Evolutionary conservation across 2,113 vertebrate genomes (phyloP).

Genomic region (Triplophysa dalaica): DNA sequence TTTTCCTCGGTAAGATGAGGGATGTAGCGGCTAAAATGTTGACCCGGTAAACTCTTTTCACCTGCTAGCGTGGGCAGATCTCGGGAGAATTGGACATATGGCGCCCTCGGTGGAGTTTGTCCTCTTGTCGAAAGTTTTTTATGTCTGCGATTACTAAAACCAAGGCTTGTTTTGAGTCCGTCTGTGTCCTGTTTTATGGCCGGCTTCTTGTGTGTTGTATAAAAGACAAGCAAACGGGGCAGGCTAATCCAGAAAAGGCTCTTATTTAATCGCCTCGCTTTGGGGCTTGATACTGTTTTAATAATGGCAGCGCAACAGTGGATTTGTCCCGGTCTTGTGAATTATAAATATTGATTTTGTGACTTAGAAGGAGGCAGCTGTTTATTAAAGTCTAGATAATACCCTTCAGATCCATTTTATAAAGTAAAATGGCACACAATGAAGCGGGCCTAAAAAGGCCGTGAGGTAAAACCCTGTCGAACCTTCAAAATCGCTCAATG

Average conservation of each 20-base stretch:
- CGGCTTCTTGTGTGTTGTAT: constrained; percentile 63
- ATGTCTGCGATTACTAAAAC: constrained; percentile 69
- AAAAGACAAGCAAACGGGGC: constrained; percentile 51
- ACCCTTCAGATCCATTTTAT: constrained; percentile 56
- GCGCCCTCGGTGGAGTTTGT: constrained; percentile 23
- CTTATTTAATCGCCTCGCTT: constrained; percentile 67
- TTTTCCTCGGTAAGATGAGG: constrained; percentile 15
- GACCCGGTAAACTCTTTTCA: constrained; percentile 1
- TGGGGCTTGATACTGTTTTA: constrained; percentile 76
- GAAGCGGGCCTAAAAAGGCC: constrained; percentile 45
- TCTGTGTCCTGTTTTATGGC: constrained; percentile 64
- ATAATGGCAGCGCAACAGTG: constrained; percentile 65
- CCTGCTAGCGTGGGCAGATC: constrained; percentile 8
- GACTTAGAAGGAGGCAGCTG: constrained; percentile 51
- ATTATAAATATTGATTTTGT: constrained; percentile 78
- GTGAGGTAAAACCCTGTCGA: constrained; percentile 37
- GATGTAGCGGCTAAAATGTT: constrained; percentile 21
- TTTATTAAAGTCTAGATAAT: constrained; percentile 57
- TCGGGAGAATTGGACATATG: constrained; percentile 23
- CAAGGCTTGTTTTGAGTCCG: constrained; percentile 57
- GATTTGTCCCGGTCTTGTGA: constrained; percentile 76
- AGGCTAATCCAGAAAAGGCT: constrained; percentile 66
- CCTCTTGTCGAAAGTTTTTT: constrained; percentile 57
- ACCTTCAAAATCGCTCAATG: constrained; percentile 21
- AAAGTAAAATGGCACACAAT: constrained; percentile 58